Base-by-base conservation (phyloP, 2,888 invertebrate genomes). In the Chymomyza procnemis region DNA sequence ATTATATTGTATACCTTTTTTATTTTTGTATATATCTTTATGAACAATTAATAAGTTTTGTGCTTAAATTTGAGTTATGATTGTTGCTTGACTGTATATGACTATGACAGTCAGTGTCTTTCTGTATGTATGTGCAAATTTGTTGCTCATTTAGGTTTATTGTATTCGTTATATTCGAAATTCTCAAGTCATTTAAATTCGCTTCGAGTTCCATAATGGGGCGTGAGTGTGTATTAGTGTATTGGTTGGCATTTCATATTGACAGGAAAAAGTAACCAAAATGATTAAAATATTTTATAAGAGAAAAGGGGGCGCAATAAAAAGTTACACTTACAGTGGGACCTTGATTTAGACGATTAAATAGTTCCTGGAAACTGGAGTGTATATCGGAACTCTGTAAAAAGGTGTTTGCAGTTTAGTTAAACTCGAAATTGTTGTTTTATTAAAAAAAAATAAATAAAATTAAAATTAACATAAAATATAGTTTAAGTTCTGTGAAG, bases 171-270 rank as follows among this genome's bases (percentile, higher is more conserved):
- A 21, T 21, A 21, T n/a, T n/a, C 59, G 22, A 54, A 56, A 56
- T 59, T 60, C 52, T 56, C 50, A 52, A 69, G 59, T 65, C 54
- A 69, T 69, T 69, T 61, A 65, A 69, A 69, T 69, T 69, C 68
- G 22, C 48, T 4, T 21, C 16, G 60, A 64, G 68, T 61, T 34
- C 64, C 61, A 68, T 64, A 61, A 18, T 54, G 14, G 34, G 64
- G 57, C 64, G 68, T 58, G 34, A 41, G 34, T 41, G 34, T 41
- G 12, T 41, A 41, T n/a, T 41, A 57, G 64, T 58, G n/a, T 66
- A 57, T 50, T 58, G 54, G 12, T 54, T 54, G 56, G 34, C 34
- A 41, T 41, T 41, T 41, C 34, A 41, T 41, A 41, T 41, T 41
- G 34, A 41, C 34, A 41, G 34, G 34, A 9, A 41, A 41, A 41